These are phyloP conservation scores for Anisognathus igniventris DNA, from an alignment of 2,797 vertebrate genomes.

Conservation along the genomic window DNA sequence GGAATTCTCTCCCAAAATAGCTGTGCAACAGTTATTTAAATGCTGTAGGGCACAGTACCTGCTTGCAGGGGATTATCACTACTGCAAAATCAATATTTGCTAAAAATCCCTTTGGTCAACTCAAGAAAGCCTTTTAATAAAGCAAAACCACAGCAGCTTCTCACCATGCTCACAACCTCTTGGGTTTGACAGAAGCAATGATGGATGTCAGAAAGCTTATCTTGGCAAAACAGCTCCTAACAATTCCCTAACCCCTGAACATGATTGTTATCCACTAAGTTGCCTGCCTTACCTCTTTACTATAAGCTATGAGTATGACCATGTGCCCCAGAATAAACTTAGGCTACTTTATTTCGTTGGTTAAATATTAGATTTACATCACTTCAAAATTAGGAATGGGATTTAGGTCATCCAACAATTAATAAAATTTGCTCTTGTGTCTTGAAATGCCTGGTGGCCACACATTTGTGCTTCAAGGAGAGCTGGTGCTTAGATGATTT, in stretches of 20 bases:
- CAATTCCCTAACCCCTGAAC: slow-evolving; percentile 37
- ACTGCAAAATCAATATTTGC: neutral
- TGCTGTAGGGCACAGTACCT: neutral
- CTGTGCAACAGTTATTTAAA: neutral
- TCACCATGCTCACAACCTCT: neutral
- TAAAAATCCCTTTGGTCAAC: neutral
- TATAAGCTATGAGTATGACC: neutral
- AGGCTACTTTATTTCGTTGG: neutral
- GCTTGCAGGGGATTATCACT: neutral
- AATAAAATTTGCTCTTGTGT: neutral
- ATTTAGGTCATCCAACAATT: neutral
- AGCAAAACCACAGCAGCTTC: neutral
- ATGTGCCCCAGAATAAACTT: neutral
- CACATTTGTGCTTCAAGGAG: neutral
- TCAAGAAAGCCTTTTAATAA: neutral
- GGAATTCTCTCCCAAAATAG: neutral
- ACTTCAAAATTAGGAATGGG: neutral
- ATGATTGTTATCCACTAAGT: neutral
- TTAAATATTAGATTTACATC: neutral
- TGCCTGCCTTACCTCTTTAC: slow-evolving; percentile 27
- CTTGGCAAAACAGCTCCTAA: slow-evolving; percentile 52
- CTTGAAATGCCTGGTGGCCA: neutral
- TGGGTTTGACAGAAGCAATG: slow-evolving; percentile 36
- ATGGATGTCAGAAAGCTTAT: slow-evolving; percentile 61
- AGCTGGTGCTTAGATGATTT: neutral